Evolutionary conservation across 2,888 invertebrate species (phyloP), one percentile per base, ranked within the genome.

Genomic region (Operophtera brumata): DNA sequence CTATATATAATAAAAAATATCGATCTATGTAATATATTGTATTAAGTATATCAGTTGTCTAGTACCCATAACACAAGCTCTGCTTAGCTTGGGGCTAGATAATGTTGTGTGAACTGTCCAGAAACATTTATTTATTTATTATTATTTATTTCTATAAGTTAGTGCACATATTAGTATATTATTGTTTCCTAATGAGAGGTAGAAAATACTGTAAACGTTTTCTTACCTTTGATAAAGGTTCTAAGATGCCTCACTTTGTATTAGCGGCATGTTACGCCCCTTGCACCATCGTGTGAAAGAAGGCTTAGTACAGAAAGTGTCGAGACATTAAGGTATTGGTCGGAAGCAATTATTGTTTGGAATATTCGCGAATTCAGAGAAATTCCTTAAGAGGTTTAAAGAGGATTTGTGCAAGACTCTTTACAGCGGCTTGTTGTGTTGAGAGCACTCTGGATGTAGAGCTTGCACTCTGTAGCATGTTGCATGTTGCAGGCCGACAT

Each of bases 271-370:
- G 30, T 1, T 20, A 14, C 34, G 10, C n/a, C 12, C 7, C 28
- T 20, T 2, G 20, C 2, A 20, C 1, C 26, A 26, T 49, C 49
- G 34, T 34, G 37, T 49, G 34, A 26, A 42, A 43, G n/a, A 36
- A 0, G 9, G 12, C 39, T 41, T 28, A 43, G 49, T 11, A 5
- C 43, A 47, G 50, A 50, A 49, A 51, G 51, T 56, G 50, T 47
- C 39, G 28, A 34, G 40, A 20, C 50, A 43, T 56, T 51, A 51
- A 47, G 43, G 47, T 56, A 56, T 56, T 28, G 56, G 51, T 56
- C 51, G 56, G 47, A 51, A 51, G 44, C 47, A 51, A 56, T 56
- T 47, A 51, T 56, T 51, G 56, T 51, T 47, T n/a, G 48, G 36
- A 54, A 45, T 48, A 41, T 45, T 51, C 41, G 36, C 28, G 46